Conservation (phyloP, 2,888 invertebrate species). For the Stenurella melanura region DNA sequence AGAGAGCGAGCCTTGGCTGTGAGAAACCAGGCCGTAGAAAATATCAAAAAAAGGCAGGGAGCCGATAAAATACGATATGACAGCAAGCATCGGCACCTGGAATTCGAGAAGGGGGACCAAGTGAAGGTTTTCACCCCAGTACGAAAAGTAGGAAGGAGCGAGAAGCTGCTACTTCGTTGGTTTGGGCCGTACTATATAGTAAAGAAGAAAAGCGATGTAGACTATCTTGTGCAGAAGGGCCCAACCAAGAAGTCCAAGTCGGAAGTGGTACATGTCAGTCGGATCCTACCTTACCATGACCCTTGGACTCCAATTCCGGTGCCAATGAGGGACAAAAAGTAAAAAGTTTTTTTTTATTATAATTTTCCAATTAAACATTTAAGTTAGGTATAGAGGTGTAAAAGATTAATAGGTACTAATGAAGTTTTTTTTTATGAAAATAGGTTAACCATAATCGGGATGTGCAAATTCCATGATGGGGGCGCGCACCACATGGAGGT, state of each 20-base stretch:
- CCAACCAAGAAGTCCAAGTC: constrained; percentile 36
- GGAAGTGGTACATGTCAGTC: constrained; percentile 52
- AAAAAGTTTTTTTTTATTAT: not conserved
- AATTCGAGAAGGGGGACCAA: constrained; percentile 36
- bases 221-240: constrained; percentile 44
- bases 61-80: constrained; percentile 58
- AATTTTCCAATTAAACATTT: too few species aligned
- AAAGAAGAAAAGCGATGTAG: constrained; percentile 52
- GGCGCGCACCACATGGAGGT: constrained; percentile 32
- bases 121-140: constrained; percentile 58
- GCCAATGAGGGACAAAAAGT: not conserved
- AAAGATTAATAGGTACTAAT: not conserved
- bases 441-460: not conserved
- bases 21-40: not conserved
- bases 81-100: constrained; percentile 47
- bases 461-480: not conserved
- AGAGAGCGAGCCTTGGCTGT: constrained; percentile 5
- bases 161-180: constrained; percentile 40
- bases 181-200: constrained; percentile 55
- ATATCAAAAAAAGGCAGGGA: not conserved
- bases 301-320: constrained; percentile 45
- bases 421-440: not conserved
- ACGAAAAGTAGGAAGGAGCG: constrained; percentile 44
- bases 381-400: too few species aligned
- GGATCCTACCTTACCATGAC: constrained; percentile 51